Evolutionary conservation across 2,113 vertebrate genomes (phyloP).

Genomic region (Zapornia atra): DNA sequence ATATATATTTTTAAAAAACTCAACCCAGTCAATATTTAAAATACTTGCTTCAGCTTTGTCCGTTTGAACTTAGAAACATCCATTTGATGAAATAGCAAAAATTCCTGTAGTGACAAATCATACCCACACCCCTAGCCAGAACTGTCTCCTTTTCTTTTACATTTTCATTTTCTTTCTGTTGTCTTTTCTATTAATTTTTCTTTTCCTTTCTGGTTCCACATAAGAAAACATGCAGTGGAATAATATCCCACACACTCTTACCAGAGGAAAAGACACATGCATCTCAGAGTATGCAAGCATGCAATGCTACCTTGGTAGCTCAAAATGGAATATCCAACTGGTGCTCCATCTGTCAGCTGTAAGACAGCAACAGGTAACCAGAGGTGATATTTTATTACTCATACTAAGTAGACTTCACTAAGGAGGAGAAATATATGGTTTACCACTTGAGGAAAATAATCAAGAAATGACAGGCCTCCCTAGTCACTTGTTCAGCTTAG

Average conservation of each 20-base stretch:
- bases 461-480: background rate
- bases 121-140: background rate
- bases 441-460: background rate
- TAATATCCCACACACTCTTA: constrained; percentile 20
- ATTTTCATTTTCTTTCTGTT: background rate
- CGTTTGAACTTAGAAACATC: background rate
- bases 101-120: background rate
- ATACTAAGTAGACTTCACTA: background rate
- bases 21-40: background rate
- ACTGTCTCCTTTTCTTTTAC: background rate
- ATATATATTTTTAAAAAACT: too few species aligned
- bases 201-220: constrained; percentile 9
- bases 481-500: background rate
- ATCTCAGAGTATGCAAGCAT: constrained; percentile 25
- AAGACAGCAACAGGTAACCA: constrained; percentile 62
- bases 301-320: constrained; percentile 6
- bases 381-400: constrained; percentile 30
- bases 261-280: constrained; percentile 55
- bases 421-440: background rate
- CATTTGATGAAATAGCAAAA: background rate
- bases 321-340: constrained; percentile 51
- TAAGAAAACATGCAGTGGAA: constrained; percentile 22
- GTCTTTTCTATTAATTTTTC: background rate
- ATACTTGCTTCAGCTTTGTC: background rate
- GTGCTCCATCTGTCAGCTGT: constrained; percentile 41